Percentiles rank a stretch among this genome's conserved stretches.
Evolutionary conservation across 1,140 invertebrate species (phyloP).

Genomic region (Lepidurus packardi): DNA sequence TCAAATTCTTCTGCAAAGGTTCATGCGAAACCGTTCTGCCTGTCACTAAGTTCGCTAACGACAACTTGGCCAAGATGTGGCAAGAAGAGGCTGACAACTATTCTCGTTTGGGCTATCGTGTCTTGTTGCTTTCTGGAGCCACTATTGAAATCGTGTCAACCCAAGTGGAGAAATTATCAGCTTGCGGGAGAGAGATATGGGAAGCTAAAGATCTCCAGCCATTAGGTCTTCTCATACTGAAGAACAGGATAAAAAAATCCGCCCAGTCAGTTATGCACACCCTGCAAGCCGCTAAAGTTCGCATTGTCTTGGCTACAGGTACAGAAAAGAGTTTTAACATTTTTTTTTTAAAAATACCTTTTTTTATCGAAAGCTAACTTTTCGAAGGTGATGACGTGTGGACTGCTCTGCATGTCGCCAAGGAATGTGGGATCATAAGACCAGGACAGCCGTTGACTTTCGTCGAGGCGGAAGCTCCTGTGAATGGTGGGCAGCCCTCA

Average conservation of each 20-base stretch:
- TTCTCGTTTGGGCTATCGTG: neutral
- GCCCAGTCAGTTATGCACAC: neutral
- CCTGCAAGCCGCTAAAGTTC: neutral
- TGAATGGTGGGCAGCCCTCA: neutral
- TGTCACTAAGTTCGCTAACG: neutral
- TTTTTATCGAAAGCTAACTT: too few species aligned
- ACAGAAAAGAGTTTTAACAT: neutral
- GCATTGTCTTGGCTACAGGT: neutral
- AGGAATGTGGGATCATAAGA: neutral
- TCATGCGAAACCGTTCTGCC: slow-evolving; percentile 7
- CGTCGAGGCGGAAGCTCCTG: neutral
- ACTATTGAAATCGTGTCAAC: neutral
- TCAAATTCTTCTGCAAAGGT: slow-evolving; percentile 9
- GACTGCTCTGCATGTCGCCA: neutral
- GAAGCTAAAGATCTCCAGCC: neutral
- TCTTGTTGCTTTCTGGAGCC: neutral
- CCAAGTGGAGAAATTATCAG: neutral
- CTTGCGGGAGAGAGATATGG: neutral
- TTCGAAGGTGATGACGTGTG: neutral
- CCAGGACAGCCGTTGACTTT: neutral
- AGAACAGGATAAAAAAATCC: neutral
- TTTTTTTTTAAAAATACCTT: neutral
- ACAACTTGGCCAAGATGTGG: neutral
- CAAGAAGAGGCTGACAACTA: neutral
- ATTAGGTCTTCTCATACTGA: neutral